Percentiles rank a stretch among this genome's conserved stretches.
These are phyloP conservation scores for Orthonychiurus folsomi DNA, from an alignment of 2,888 invertebrate genomes.

Conservation along the genomic window DNA sequence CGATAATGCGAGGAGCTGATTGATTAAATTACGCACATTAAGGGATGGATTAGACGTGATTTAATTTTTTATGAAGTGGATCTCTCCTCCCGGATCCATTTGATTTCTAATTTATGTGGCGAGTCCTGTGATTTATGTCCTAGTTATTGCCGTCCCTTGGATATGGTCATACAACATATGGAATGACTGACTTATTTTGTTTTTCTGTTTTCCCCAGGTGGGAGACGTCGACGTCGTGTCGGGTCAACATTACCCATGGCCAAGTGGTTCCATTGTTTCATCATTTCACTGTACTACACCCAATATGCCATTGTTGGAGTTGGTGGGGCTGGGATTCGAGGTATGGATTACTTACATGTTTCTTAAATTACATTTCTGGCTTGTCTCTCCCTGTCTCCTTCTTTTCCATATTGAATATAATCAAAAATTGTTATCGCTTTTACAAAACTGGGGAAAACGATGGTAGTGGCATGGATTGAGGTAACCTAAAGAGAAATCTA, in stretches of 20 bases:
- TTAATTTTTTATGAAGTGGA: too few species aligned
- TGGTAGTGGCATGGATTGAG: not conserved
- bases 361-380: too few species aligned
- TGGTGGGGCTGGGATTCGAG: constrained; percentile 13
- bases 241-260: constrained; percentile 17
- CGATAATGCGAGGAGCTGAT: too few species aligned
- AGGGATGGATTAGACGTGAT: too few species aligned
- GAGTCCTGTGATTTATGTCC: not conserved
- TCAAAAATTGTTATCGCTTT: not conserved
- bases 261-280: constrained; percentile 9
- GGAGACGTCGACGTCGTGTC: constrained; percentile 5
- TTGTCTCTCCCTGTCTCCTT: too few species aligned
- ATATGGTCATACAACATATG: too few species aligned
- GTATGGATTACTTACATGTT: not conserved
- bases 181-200: not conserved
- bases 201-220: constrained; percentile 8
- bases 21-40: too few species aligned
- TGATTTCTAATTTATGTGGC: too few species aligned
- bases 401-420: too few species aligned
- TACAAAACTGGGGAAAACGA: not conserved
- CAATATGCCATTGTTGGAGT: constrained; percentile 10
- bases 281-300: not conserved
- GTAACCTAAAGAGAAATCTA: not conserved
- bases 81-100: too few species aligned
- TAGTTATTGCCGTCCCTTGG: not conserved